These are phyloP conservation scores for Scrobipalpa atriplicella DNA, from an alignment of 2,888 invertebrate genomes.

Conservation along the genomic window DNA sequence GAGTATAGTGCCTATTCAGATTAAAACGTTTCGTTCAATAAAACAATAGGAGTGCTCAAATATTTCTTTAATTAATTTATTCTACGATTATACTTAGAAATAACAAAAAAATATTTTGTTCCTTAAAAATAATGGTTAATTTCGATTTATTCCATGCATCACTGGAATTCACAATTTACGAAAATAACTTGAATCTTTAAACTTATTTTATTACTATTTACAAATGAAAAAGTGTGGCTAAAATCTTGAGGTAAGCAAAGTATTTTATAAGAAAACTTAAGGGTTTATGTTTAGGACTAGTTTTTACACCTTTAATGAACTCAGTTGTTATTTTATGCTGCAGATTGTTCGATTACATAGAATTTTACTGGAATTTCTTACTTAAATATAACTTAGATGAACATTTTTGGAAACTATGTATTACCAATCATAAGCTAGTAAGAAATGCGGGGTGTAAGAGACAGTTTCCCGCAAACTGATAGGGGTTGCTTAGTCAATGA, in stretches of 20 bases:
- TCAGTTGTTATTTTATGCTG: background rate
- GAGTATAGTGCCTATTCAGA: too few relatives aligned
- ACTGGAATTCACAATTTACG: background rate
- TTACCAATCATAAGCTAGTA: too few relatives aligned
- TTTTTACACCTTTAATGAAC: constrained; percentile 37
- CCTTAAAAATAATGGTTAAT: constrained; percentile 39
- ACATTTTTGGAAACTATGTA: too few relatives aligned
- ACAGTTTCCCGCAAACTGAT: too few relatives aligned
- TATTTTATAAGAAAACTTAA: constrained; percentile 37
- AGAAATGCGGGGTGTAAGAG: too few relatives aligned
- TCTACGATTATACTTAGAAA: constrained; percentile 38
- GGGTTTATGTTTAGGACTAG: constrained; percentile 36
- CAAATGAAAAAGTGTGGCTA: constrained; percentile 3
- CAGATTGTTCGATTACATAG: background rate
- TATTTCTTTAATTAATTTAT: constrained; percentile 48
- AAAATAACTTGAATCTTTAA: background rate
- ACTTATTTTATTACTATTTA: constrained; percentile 16
- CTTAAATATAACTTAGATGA: too few relatives aligned
- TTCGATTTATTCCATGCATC: constrained; percentile 14
- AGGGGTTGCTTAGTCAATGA: too few relatives aligned
- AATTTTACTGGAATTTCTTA: too few relatives aligned
- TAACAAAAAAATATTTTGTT: constrained; percentile 48
- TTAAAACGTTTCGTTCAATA: background rate
- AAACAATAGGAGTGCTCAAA: constrained; percentile 32
- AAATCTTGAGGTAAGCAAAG: constrained; percentile 44